Evolutionary conservation across 2,797 vertebrate species (phyloP).

Genomic region (Tenualosa ilisha): DNA sequence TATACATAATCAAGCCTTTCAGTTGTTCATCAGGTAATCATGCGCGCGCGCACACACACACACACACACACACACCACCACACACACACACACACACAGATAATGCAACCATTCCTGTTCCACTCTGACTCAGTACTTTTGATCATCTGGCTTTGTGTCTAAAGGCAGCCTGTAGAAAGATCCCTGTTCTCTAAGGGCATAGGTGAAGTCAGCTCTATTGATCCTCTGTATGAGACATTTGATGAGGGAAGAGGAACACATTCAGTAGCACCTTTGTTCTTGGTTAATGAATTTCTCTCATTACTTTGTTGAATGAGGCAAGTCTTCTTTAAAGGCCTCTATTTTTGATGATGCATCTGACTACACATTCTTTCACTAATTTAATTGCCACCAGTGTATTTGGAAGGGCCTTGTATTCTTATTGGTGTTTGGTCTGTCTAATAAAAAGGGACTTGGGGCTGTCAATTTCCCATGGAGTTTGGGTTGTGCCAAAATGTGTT

Average conservation of each 20-base stretch:
- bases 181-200: neutral
- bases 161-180: neutral
- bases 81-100: neutral
- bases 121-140: neutral
- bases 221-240: neutral
- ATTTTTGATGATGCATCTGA: neutral
- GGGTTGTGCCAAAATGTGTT: conserved; percentile 6
- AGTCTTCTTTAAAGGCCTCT: neutral
- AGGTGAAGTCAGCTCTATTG: neutral
- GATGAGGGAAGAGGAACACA: neutral
- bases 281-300: neutral
- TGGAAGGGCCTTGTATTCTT: neutral
- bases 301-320: neutral
- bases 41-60: neutral
- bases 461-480: neutral
- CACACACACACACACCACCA: neutral
- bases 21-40: neutral
- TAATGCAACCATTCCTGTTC: neutral
- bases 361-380: neutral
- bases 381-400: neutral
- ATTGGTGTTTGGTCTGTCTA: neutral
- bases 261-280: neutral
- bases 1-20: neutral
- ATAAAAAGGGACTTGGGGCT: conserved; percentile 12
- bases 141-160: neutral